phyloP scores from a whole-genome alignment of 2,113 vertebrate genomes.

The Trinectes maculatus region DNA sequence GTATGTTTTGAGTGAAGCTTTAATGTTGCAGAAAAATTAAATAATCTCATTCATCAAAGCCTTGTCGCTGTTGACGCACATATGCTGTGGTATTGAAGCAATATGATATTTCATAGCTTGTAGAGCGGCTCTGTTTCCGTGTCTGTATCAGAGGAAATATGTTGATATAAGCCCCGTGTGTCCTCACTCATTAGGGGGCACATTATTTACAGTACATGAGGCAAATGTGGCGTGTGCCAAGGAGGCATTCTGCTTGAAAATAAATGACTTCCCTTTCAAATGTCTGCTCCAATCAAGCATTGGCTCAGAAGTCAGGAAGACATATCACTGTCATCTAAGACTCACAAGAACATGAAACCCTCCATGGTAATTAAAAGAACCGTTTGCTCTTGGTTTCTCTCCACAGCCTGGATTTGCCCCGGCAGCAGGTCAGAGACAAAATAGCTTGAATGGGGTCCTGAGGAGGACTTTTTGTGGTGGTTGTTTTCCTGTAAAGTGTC shows the following conservation, averaged over 20 bases:
- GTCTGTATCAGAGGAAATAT: constrained; percentile 20
- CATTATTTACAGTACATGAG: constrained; percentile 37
- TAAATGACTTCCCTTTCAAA: constrained; percentile 43
- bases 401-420: constrained; percentile 48
- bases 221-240: constrained; percentile 44
- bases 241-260: constrained; percentile 50
- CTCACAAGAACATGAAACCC: constrained; percentile 46
- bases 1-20: constrained; percentile 41
- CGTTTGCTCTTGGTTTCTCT: constrained; percentile 45
- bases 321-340: constrained; percentile 48
- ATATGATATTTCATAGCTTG: constrained; percentile 16
- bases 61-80: constrained; percentile 27
- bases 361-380: constrained; percentile 59
- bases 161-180: constrained; percentile 28
- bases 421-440: constrained; percentile 36
- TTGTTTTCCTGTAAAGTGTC: constrained; percentile 41
- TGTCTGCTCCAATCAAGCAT: constrained; percentile 65
- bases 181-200: constrained; percentile 41
- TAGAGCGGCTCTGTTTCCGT: constrained; percentile 15
- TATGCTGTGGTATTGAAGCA: neutral
- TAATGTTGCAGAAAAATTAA: constrained; percentile 47
- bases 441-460: constrained; percentile 36
- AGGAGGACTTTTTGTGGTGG: constrained; percentile 24
- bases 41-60: constrained; percentile 48
- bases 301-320: constrained; percentile 37